Evolutionary conservation across 2,888 invertebrate genomes (phyloP).

Genomic region (Limnephilus auricula): DNA sequence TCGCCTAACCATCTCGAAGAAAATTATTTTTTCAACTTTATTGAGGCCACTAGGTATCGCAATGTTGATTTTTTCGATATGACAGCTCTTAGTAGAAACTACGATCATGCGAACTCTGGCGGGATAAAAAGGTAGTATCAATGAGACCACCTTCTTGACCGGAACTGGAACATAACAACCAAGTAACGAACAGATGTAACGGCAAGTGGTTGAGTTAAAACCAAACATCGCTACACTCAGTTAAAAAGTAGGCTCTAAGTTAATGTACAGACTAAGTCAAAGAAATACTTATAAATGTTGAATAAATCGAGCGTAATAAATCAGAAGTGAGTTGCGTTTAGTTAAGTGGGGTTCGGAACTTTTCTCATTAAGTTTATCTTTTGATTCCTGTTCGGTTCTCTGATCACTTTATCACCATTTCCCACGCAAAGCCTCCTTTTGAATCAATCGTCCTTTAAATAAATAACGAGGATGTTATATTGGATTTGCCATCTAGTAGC

Average conservation of each 20-base stretch:
- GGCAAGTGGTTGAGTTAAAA: no score
- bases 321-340: not conserved
- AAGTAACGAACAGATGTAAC: no score
- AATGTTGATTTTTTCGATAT: no score
- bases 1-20: no score
- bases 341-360: not conserved
- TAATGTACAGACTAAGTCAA: not conserved
- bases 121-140: no score
- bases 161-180: no score
- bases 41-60: no score
- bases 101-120: no score
- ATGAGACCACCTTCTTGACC: no score
- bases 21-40: no score
- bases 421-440: not conserved
- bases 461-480: not conserved
- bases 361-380: not conserved
- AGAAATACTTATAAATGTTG: not conserved
- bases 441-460: not conserved
- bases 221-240: no score
- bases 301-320: not conserved
- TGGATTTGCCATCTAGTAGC: not conserved
- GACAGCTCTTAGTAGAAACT: no score
- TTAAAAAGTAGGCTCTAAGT: not conserved
- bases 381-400: not conserved
- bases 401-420: not conserved